phyloP scores from a whole-genome alignment of 2,888 invertebrate genomes.

The Cynaeus angustus region DNA sequence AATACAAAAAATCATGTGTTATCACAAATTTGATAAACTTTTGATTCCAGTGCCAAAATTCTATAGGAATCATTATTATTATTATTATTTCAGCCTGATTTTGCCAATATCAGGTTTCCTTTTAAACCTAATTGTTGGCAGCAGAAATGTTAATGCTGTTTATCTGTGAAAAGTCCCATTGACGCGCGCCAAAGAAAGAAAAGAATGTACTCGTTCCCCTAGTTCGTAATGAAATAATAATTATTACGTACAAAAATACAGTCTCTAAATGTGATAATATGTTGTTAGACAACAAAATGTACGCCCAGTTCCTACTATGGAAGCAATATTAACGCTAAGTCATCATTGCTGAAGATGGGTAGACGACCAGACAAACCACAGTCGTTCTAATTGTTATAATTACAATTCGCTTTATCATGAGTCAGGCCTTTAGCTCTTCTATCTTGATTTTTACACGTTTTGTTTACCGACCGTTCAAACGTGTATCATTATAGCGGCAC shows the following conservation, averaged over 20 bases:
- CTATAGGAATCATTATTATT: too few species aligned
- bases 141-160: background rate
- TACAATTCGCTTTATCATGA: slow-evolving; percentile 56
- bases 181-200: slow-evolving; percentile 17
- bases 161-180: slow-evolving; percentile 1
- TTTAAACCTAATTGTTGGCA: too few species aligned
- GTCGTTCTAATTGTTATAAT: slow-evolving; percentile 59
- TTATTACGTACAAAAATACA: slow-evolving; percentile 51
- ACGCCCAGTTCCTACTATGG: slow-evolving; percentile 62
- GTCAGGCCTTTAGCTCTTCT: slow-evolving; percentile 51
- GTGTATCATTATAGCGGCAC: slow-evolving; percentile 23
- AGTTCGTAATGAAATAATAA: slow-evolving; percentile 49
- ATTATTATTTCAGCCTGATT: too few species aligned
- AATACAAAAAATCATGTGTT: too few species aligned
- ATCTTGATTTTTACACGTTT: slow-evolving; percentile 56
- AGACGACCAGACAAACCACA: slow-evolving; percentile 55
- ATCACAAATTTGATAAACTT: too few species aligned
- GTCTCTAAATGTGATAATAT: slow-evolving; percentile 62
- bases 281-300: slow-evolving; percentile 63
- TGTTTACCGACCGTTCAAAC: slow-evolving; percentile 28
- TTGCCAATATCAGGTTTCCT: too few species aligned
- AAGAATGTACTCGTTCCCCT: slow-evolving; percentile 22
- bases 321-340: slow-evolving; percentile 55
- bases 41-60: too few species aligned
- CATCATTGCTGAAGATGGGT: slow-evolving; percentile 59